phyloP scores from a whole-genome alignment of 2,888 invertebrate genomes.

The Aphrophora alni region DNA sequence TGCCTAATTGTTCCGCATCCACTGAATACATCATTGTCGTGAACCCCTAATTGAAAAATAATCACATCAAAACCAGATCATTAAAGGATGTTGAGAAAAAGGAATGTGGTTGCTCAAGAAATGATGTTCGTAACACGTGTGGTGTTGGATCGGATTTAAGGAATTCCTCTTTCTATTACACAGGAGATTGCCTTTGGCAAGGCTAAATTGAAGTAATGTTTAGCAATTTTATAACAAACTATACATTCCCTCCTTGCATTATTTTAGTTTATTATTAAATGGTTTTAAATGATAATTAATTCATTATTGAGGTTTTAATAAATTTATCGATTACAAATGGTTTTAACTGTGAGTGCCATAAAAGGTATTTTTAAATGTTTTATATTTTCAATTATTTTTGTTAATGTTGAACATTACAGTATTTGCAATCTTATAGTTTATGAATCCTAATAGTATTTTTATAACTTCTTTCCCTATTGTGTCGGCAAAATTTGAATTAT shows the following conservation, averaged over 20 bases:
- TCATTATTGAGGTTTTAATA: no score
- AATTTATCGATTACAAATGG: no score
- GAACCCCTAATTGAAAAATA: conserved; percentile 36
- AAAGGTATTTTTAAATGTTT: no score
- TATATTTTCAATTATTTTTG: no score
- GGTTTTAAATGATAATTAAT: neutral
- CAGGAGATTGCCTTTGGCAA: neutral
- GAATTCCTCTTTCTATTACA: neutral
- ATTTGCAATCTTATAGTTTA: no score
- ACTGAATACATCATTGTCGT: conserved; percentile 37
- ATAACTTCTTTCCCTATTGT: no score
- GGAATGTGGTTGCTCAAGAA: neutral
- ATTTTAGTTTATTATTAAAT: neutral
- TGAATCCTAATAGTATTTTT: no score
- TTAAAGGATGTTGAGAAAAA: neutral
- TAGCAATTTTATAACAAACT: neutral
- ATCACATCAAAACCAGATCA: conserved; percentile 21
- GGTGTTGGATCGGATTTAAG: neutral
- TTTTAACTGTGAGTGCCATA: no score
- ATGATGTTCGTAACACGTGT: neutral
- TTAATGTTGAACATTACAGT: no score
- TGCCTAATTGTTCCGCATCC: conserved; percentile 32
- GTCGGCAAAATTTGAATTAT: no score
- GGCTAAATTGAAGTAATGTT: neutral
- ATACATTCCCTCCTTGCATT: neutral